Base-by-base conservation (phyloP, 1,140 invertebrate species). In the Mycetomoellerius zeteki region DNA sequence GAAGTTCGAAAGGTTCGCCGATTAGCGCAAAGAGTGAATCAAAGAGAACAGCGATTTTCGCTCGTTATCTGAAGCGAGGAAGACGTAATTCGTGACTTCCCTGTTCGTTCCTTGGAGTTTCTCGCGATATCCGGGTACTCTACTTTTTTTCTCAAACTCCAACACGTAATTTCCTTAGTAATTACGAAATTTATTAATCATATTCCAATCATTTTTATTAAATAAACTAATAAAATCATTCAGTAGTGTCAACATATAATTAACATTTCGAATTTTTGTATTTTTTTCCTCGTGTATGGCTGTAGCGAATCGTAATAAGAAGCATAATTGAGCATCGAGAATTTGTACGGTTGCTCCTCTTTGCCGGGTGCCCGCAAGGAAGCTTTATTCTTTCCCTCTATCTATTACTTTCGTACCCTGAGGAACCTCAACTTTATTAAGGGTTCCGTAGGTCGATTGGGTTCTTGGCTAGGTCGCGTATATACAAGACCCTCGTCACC, bases 401-500 rank as follows among this genome's bases (percentile, higher is more conserved):
- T 27, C 27, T 62, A 71, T 71, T 72, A 64, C 64, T 78, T 27
- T 85, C 50, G 21, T 65, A 65, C 33, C 27, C 19, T 24, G 54
- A 60, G 54, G 58, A 37, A 58, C 33, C n/a, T 52, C 27, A 69
- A 60, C 69, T 75, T 60, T 84, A 84, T 75, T 75, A 84, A 50
- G n/a, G 50, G 54, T 75, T 73, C 52, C 69, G 19, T 27, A 37
- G 50, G 54, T 82, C 69, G 24, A 75, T 50, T 37, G 37, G n/a
- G 14, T 58, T 73, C 67, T 65, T 58, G 67, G 12, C 16, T 72
- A 47, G 24, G 3, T 73, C 30, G 62, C 62, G 33, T 37, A 43
- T 50, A 73, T 82, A 43, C 69, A n/a, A 33, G 80, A 75, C 37
- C 37, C 69, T 84, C 80, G 54, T 84, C 69, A 60, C 12, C 43